Evolutionary conservation across 2,113 vertebrate genomes (phyloP), one percentile per base, ranked within the genome.

Genomic region (Coreoperca whiteheadi): DNA sequence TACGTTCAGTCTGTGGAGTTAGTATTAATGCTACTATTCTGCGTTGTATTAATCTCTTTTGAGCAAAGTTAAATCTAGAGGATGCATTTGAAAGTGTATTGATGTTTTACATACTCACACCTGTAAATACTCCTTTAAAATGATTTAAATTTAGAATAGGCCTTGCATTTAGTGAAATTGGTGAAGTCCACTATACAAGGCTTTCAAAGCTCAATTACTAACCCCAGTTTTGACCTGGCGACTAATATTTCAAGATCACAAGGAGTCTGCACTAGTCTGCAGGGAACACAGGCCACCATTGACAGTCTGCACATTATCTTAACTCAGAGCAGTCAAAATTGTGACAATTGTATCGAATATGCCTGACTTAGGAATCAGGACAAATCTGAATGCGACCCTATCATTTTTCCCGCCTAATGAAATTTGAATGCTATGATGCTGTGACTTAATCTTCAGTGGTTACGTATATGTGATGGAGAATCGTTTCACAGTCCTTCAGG

Each of bases 231-330:
- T 39, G 11, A 20, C 11, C n/a, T n/a, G 11, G 8, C 0, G 0
- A 50, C 10, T 41, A n/a, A 68, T 68, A 57, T 64, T 25, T 48
- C 8, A 10, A 28, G 54, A 41, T 79, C 25, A n/a, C 15, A 25
- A 28, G 14, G 10, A 79, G 51, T 37, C n/a, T 76, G 57, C 63
- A 57, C 25, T 57, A 11, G 54, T 74, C 43, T 75, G 28, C 6
- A 34, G 10, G 21, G 54, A 46, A 34, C 15, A 34, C 10, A 39
- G 43, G 37, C 54, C 5, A 25, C 8, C 2, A 41, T 53, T 53
- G 23, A 39, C 32, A 18, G 5, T 53, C 1, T 18, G 57, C n/a
- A 60, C n/a, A 23, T 30, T 34, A 21, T 53, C 6, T 20, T 32
- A 14, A 32, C 25, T 32, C 68, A 30, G 41, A 25, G 59, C 20